phyloP scores from a whole-genome alignment of 2,113 vertebrate species.

The Thalassoma bifasciatum region DNA sequence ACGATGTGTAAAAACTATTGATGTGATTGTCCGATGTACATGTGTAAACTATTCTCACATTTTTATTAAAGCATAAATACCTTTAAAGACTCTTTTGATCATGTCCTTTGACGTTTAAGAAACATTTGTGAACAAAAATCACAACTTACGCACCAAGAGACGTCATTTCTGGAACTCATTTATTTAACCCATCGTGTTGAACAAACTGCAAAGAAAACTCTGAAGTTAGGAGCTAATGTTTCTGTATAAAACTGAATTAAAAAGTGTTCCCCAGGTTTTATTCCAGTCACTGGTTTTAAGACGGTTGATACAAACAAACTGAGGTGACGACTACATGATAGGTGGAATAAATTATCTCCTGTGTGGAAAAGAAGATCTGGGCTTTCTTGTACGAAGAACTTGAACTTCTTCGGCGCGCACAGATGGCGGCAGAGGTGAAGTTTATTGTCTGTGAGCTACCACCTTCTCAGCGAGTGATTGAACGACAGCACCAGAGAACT shows the following conservation, averaged over 20 bases:
- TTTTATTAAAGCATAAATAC: constrained; percentile 86
- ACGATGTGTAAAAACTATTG: constrained; percentile 85
- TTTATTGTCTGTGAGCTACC: fast-evolving
- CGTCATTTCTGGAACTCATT: constrained; percentile 31
- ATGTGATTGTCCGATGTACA: constrained; percentile 83
- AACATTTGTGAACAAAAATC: background rate
- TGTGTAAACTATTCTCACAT: constrained; percentile 87
- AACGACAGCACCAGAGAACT: constrained; percentile 67
- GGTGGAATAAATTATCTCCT: constrained; percentile 19
- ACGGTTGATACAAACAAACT: background rate
- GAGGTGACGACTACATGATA: background rate
- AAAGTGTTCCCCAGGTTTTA: constrained; percentile 1
- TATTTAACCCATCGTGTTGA: constrained; percentile 59
- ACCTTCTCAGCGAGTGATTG: background rate
- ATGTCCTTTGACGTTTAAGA: background rate
- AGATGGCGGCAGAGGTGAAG: background rate
- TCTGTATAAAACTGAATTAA: constrained; percentile 19
- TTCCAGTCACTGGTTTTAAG: background rate
- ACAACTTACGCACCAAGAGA: background rate
- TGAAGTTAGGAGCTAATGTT: background rate
- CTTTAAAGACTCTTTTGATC: constrained; percentile 7
- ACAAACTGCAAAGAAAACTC: constrained; percentile 16
- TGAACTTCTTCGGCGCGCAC: background rate
- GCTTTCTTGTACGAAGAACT: background rate
- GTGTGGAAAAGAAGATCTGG: background rate